phyloP scores from a whole-genome alignment of 2,113 vertebrate genomes.

The Tetraodon nigroviridis region DNA sequence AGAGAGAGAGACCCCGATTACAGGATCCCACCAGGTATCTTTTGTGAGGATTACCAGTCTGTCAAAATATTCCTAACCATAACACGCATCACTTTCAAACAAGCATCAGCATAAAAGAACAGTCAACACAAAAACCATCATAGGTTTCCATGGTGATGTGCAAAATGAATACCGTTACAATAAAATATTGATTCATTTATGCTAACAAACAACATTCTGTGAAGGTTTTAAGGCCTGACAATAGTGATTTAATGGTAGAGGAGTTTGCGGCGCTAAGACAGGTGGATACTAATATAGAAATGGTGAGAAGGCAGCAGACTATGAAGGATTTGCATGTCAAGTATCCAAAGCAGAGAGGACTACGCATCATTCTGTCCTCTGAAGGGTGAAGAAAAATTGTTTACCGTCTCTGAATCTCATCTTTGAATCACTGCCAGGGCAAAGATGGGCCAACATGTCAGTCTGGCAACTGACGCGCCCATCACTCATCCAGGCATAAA shows the following conservation, averaged over 20 bases:
- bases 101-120: no score
- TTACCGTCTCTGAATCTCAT: conserved; percentile 27
- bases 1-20: no score
- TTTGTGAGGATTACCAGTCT: no score
- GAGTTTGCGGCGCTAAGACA: conserved; percentile 33
- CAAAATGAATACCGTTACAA: no score
- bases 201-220: background rate
- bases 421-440: conserved; percentile 25
- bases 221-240: background rate
- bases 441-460: conserved; percentile 23
- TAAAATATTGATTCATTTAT: background rate
- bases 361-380: conserved; percentile 24
- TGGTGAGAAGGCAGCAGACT: conserved; percentile 32
- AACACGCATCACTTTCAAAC: no score
- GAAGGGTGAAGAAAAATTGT: conserved; percentile 14
- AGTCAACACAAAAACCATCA: no score
- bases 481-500: conserved; percentile 27
- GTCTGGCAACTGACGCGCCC: conserved; percentile 7
- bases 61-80: no score
- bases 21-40: no score
- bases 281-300: conserved; percentile 30
- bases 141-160: no score
- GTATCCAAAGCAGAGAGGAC: conserved; percentile 39
- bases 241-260: conserved; percentile 34
- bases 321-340: conserved; percentile 30